Base-by-base conservation (phyloP, 2,797 vertebrate genomes). In the Gephyroberyx darwinii region DNA sequence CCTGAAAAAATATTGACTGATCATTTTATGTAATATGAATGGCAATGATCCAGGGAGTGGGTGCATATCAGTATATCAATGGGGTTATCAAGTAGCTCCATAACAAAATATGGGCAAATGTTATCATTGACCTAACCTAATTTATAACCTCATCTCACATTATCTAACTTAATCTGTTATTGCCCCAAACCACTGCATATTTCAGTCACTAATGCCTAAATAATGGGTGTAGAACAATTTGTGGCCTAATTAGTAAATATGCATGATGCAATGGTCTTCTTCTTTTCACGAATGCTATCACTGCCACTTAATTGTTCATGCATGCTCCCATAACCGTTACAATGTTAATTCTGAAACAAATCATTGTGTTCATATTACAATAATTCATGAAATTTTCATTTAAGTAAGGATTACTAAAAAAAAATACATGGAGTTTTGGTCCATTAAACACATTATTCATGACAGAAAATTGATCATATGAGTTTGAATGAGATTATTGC, bases 371-470 rank as follows among this genome's bases (percentile, higher is more conserved):
- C 12, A 43, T 26, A 41, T 6, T 31, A 33, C 20, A 55, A 55
- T 54, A 56, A 56, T 45, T 67, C 41, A 56, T 56, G 6, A 10
- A 31, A 39, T 47, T 67, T 47, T 20, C 45, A 22, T n/a, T 16
- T 20, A 45, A 12, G 51, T n/a, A 53, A 10, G 41, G 26, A 17
- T 55, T 33, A 55, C 53, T 66, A 56, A 54, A 16, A 66, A 30
- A 30, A 57, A 22, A 55, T 35, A 19, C 12, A 57, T 35, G 6
- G 43, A 30, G 54, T 57, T 37, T 66, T 22, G 65, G 45, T n/a
- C 43, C 8, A 58, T 57, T 48, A 58, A 13, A 58, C 13, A 58
- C 17, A 68, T 58, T 20, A 50, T 48, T 57, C 30, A 50, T 68
- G 51, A 54, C 12, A 48, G 19, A 48, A 22, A 26, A 57, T 58